Evolutionary conservation across 2,113 vertebrate genomes (phyloP).

Genomic region (Colaptes auratus): DNA sequence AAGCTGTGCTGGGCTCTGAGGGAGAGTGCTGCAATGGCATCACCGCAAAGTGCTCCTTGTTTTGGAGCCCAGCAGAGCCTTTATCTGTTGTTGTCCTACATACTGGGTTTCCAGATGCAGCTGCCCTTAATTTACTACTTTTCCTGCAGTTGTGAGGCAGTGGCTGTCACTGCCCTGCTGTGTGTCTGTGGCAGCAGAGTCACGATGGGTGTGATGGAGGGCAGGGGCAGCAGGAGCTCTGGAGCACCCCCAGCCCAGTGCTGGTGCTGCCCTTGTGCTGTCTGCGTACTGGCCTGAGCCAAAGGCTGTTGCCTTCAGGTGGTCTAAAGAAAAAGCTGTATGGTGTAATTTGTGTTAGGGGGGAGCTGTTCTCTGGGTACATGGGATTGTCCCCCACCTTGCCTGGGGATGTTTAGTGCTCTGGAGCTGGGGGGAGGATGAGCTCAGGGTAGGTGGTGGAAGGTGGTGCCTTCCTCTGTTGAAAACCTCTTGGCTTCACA

Average conservation of each 20-base stretch:
- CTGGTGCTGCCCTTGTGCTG: background rate
- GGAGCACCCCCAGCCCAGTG: background rate
- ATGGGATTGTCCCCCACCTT: background rate
- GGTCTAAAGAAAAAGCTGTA: background rate
- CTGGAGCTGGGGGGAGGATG: background rate
- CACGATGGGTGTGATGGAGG: too few species aligned
- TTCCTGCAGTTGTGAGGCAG: accelerated
- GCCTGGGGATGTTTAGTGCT: accelerated
- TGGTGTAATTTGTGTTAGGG: background rate
- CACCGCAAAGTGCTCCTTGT: background rate
- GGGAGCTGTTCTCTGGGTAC: background rate
- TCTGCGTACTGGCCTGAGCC: background rate
- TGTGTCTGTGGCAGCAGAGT: background rate
- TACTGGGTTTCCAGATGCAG: background rate
- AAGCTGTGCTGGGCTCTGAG: background rate
- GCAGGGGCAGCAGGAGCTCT: background rate
- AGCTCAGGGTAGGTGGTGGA: background rate
- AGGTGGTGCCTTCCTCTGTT: background rate
- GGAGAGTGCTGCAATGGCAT: background rate
- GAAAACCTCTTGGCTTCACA: background rate
- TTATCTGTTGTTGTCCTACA: background rate
- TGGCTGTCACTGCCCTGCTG: accelerated
- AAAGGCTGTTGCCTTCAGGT: background rate
- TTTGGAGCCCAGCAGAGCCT: background rate
- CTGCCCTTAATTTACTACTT: background rate